Conservation (phyloP, 2,113 vertebrate genomes). For the Mirounga angustirostris region DNA sequence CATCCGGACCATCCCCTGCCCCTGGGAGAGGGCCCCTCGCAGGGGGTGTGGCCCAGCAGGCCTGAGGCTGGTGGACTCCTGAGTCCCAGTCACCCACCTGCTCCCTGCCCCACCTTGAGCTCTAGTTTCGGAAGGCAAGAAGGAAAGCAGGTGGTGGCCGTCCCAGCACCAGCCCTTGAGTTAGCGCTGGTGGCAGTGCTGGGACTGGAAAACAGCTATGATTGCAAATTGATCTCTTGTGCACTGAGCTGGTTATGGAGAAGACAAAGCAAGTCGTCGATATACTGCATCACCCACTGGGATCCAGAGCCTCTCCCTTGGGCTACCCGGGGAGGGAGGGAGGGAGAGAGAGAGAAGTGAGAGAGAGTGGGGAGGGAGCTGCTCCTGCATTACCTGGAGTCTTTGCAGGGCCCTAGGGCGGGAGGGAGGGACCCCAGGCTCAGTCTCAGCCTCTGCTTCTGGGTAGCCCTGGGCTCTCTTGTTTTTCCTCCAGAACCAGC, state of each 20-base stretch:
- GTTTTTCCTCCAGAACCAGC: not conserved
- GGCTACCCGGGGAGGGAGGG: not conserved
- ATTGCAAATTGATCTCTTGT: conserved; percentile 73
- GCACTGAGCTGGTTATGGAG: not conserved
- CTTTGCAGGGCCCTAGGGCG: not conserved
- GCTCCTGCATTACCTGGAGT: not conserved
- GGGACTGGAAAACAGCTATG: conserved; percentile 1
- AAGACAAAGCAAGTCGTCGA: conserved; percentile 10
- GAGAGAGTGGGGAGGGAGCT: not conserved
- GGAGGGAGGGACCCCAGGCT: no score
- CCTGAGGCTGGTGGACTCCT: no score
- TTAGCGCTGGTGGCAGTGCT: not conserved
- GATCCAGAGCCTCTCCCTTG: not conserved
- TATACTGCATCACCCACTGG: conserved; percentile 27
- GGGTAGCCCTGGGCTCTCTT: not conserved
- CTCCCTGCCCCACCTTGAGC: not conserved
- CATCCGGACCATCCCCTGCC: no score
- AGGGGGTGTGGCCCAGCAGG: not conserved
- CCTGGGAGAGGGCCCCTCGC: not conserved
- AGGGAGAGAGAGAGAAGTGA: not conserved
- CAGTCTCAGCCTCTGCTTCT: not conserved
- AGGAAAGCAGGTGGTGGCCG: not conserved
- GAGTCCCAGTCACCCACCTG: not conserved
- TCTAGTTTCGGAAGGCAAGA: not conserved
- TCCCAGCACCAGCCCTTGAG: not conserved